Conservation (phyloP, 2,113 vertebrate genomes). For the Plotosus lineatus region DNA sequence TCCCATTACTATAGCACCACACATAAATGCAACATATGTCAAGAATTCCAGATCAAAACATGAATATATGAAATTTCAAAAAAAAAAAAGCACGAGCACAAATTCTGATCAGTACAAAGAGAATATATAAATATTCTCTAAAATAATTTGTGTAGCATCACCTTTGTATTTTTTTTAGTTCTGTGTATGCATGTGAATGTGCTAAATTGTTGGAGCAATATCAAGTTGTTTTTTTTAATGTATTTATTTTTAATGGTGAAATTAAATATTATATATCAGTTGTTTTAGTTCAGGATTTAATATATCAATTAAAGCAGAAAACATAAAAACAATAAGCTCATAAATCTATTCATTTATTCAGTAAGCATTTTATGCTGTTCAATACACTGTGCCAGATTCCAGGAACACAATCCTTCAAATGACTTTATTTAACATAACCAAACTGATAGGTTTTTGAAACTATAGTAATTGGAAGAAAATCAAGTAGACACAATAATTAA, state of each 20-base stretch:
- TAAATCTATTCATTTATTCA: not conserved
- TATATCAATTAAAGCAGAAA: not conserved
- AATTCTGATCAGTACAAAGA: not conserved
- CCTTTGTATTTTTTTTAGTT: not conserved
- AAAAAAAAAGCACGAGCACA: slow-evolving; percentile 40
- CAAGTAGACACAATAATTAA: not conserved
- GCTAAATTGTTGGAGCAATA: not conserved
- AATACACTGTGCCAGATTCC: not conserved
- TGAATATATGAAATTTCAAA: slow-evolving; percentile 44
- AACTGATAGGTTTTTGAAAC: not conserved
- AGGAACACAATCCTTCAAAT: not conserved
- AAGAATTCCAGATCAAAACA: not conserved
- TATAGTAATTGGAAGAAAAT: not conserved
- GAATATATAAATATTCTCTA: not conserved
- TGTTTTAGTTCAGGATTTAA: not conserved
- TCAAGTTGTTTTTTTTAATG: not conserved
- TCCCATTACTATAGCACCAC: too few relatives aligned
- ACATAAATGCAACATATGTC: too few relatives aligned
- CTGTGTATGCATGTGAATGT: not conserved
- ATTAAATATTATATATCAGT: not conserved
- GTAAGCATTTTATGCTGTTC: not conserved
- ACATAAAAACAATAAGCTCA: not conserved
- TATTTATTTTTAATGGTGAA: not conserved
- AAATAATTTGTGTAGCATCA: not conserved
- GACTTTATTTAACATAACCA: not conserved